phyloP scores from a whole-genome alignment of 2,888 invertebrate species.

The Drosophila rubida region DNA sequence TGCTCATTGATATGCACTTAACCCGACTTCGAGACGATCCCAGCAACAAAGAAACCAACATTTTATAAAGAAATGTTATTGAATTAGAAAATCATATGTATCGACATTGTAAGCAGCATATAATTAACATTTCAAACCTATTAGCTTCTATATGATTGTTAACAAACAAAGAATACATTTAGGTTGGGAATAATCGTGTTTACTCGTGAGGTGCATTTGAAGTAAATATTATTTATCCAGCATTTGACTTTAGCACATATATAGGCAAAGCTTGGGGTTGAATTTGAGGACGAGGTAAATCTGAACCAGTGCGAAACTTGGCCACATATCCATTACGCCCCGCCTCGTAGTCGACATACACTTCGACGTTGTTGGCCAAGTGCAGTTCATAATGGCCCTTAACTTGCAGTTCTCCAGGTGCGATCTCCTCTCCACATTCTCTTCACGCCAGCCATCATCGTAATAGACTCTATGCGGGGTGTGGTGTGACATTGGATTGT shows the following conservation, averaged over 20 bases:
- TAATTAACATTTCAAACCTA: no score
- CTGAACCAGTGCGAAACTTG: neutral
- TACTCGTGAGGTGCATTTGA: neutral
- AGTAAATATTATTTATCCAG: neutral
- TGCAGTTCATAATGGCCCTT: slow-evolving; percentile 33
- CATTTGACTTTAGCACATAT: neutral
- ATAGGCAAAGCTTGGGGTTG: neutral
- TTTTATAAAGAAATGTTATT: no score
- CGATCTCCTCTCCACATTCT: slow-evolving; percentile 47
- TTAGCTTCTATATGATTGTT: no score
- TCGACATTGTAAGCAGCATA: neutral
- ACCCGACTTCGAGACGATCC: no score
- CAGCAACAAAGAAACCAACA: no score
- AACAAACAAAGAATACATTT: no score
- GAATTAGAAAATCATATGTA: no score
- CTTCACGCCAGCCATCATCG: slow-evolving; percentile 14
- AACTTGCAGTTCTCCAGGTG: slow-evolving; percentile 36
- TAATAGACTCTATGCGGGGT: slow-evolving; percentile 12
- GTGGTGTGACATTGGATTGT: neutral
- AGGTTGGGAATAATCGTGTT: no score
- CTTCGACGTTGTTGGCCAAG: slow-evolving; percentile 1
- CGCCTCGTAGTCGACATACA: slow-evolving; percentile 49
- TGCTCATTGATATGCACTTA: no score
- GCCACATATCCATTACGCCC: slow-evolving; percentile 22
- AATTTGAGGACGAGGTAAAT: neutral